Evolutionary conservation across 1,140 invertebrate genomes (phyloP), one percentile per base, ranked within the genome.

Genomic region (Stenopsyche tienmushanensis): DNA sequence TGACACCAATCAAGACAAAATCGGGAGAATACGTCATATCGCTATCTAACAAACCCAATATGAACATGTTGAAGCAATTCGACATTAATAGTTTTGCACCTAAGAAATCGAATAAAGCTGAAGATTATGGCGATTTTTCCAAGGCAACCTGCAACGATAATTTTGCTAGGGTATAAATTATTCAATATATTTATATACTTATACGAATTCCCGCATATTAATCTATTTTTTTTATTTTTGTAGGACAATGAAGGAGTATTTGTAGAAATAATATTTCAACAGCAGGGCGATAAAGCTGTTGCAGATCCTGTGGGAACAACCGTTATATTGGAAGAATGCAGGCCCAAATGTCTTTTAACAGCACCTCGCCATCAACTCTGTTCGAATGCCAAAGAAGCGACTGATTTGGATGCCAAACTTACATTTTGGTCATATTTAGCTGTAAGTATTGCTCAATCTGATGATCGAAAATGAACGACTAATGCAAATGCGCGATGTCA

Each of bases 371-470:
- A 76, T 10, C 71, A 76, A 18, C 74, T 90, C 0, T 90, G 88
- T 71, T 80, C 80, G 0, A 90, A 90, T 71, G 71, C 70, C 23
- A 76, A 85, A 29, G 80, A 79, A 57, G 73, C 81, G 3, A 76
- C 86, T 7, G 86, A 88, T 64, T 79, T 86, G 44, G 84, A 90
- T 70, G 81, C 87, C 1, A 73, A 76, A 1, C 70, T 90, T 5
- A 91, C 90, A 0, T 92, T 92, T 73, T 91, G 90, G 88, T 71
- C 85, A 1, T 93, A 92, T 72, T 80, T 91, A n/a, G 74, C 80
- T 21, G 83, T 80, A 72, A 77, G 77, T 76, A 67, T 21, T 63
- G 29, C 15, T 23, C 7, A 20, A n/a, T n/a, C n/a, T n/a, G n/a
- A n/a, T n/a, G n/a, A n/a, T n/a, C n/a, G n/a, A n/a, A n/a, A n/a